These are phyloP conservation scores for Brachymystax lenok DNA, from an alignment of 2,797 vertebrate species.

Conservation along the genomic window DNA sequence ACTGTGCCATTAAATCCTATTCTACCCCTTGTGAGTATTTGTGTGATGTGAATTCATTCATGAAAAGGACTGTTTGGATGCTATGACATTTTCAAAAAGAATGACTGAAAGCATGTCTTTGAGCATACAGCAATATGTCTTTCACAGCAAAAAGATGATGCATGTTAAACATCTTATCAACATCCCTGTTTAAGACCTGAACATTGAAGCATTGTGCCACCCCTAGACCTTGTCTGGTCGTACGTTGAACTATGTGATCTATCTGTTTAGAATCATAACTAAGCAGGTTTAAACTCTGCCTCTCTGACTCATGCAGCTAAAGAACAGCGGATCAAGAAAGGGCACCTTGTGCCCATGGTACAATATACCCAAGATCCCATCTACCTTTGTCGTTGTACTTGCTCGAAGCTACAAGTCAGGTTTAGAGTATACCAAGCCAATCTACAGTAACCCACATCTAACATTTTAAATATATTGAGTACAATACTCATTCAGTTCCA, in stretches of 20 bases:
- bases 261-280: neutral
- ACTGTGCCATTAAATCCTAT: neutral
- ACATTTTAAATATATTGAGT: neutral
- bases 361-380: neutral
- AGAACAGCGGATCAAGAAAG: neutral
- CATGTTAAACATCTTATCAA: neutral
- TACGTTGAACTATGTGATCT: neutral
- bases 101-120: neutral
- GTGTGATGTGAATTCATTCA: neutral
- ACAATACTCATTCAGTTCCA: neutral
- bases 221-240: neutral
- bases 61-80: neutral
- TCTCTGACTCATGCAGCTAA: neutral
- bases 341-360: neutral
- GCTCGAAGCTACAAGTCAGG: neutral
- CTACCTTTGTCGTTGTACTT: neutral
- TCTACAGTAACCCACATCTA: neutral
- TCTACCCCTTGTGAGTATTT: neutral
- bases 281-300: neutral
- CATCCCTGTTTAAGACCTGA: neutral
- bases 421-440: neutral
- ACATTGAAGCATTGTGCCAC: neutral
- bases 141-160: too few relatives aligned
- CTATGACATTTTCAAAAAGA: neutral
- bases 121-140: neutral